Evolutionary conservation across 2,888 invertebrate genomes (phyloP), one percentile per base, ranked within the genome.

Genomic region (Rhagium mordax): DNA sequence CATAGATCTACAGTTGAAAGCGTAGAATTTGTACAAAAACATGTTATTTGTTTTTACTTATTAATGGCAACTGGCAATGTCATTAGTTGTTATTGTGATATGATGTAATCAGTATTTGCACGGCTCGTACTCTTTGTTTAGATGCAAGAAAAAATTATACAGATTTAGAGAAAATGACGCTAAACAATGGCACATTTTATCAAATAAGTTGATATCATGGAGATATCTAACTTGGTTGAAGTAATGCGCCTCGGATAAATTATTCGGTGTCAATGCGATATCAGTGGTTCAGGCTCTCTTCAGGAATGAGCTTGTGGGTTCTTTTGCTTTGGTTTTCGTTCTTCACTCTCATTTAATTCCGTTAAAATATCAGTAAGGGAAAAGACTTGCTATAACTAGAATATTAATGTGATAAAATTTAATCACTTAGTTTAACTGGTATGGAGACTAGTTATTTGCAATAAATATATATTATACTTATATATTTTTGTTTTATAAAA

Each of bases 401-500:
- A 41, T n/a, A 41, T 41, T 41, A 59, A 65, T 65, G 65, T 65
- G 65, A 65, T 65, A 65, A 51, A 49, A 48, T 7, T 62, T 64
- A 64, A 53, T 65, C 64, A 64, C 64, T 21, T 21, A 62, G 61
- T 64, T 59, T 29, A 53, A 27, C 33, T 48, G 65, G 33, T 51
- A 51, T 7, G 27, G 27, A 62, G 48, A 15, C 24, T 62, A 62
- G 49, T 24, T 49, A 20, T 51, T 51, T 65, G 41, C 64, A 64
- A 60, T 62, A 41, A 4, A 64, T 64, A 10, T 29, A 16, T 64
- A 49, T 51, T 41, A 13, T 33, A 10, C 13, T 64, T 64, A 64
- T 64, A 49, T 64, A 64, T 29, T 64, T 59, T 64, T 64, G 51
- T 64, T 27, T 29, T 51, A 49, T 64, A 64, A 48, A 62, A 53